Base-by-base conservation (phyloP, 2,888 invertebrate species). In the Microplitis deprimator region DNA sequence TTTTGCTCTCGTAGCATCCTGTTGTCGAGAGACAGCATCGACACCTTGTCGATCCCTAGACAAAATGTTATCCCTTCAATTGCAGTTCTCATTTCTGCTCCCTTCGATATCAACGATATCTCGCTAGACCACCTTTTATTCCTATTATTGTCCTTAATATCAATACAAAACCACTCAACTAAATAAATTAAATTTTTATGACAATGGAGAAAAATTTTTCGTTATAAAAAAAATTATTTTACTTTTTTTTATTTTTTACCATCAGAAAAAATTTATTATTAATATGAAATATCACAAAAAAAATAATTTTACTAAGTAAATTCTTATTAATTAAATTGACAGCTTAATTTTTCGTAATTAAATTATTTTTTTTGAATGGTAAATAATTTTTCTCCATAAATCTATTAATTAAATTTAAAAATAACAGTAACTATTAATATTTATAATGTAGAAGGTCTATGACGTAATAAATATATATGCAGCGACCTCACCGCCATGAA, bases 1-100 rank as follows among this genome's bases (percentile, higher is more conserved):
- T 20, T 20, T 50, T 17, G 60, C 68, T 41, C 62, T 59, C 62
- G 68, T n/a, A 67, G 62, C 59, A 59, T 17, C 70, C 71, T 71
- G 29, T 59, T 65, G 79, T 73, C 68, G 79, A 75, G 76, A 76
- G 82, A 82, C 81, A 81, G 81, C 59, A 67, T 67, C 40, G 73
- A 73, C 73, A 73, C 73, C 67, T 73, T 20, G 59, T 73, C 60
- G 29, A 67, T 67, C 78, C 79, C 79, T 79, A 75, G 80, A 76
- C 80, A 73, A 73, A 73, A 73, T 72, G 17, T 72, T 64, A 72
- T 72, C 72, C 72, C 10, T n/a, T 41, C 64, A 64, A 72, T 72
- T 64, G 41, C 50, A 50, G 10, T 50, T 50, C 50, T 50, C 50
- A 50, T 50, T 50, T 6, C 50, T 50, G 13, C 41, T 72, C 6